Percentiles rank a stretch among this genome's conserved stretches.
These are phyloP conservation scores for Mionectes olivaceus DNA, from an alignment of 2,797 vertebrate genomes.

Conservation along the genomic window DNA sequence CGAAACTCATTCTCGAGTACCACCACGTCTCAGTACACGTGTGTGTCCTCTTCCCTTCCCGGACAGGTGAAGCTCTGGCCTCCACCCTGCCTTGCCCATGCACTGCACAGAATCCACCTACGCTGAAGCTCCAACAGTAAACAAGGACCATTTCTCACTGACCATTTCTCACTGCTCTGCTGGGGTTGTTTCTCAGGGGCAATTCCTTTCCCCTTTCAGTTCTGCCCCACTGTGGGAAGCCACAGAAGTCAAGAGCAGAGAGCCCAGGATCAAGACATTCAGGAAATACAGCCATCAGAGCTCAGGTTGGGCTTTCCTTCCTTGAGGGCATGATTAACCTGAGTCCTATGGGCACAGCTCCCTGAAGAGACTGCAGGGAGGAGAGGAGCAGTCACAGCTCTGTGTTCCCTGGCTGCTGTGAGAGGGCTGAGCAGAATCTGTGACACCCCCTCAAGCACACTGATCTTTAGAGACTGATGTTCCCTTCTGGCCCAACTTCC, in stretches of 20 bases:
- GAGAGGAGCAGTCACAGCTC: background rate
- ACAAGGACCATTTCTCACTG: background rate
- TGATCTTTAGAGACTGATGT: background rate
- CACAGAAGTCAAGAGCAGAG: background rate
- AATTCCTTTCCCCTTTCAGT: background rate
- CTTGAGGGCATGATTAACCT: background rate
- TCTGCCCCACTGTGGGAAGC: background rate
- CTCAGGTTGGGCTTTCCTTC: background rate
- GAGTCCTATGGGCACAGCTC: background rate
- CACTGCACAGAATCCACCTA: background rate
- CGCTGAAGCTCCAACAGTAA: background rate
- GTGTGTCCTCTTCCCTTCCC: background rate
- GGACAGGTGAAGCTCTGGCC: background rate
- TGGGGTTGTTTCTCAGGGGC: background rate
- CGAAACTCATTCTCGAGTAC: background rate
- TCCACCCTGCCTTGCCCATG: background rate
- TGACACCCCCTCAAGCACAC: background rate
- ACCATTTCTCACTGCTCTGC: background rate
- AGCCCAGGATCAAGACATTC: background rate
- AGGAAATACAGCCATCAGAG: background rate
- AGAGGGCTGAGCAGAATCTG: background rate
- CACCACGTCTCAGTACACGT: fast-evolving
- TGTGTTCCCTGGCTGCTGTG: background rate
- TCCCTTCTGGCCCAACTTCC: background rate
- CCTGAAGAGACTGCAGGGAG: background rate